Conservation (phyloP, 2,888 invertebrate species). For the Polydrusus tereticollis region DNA sequence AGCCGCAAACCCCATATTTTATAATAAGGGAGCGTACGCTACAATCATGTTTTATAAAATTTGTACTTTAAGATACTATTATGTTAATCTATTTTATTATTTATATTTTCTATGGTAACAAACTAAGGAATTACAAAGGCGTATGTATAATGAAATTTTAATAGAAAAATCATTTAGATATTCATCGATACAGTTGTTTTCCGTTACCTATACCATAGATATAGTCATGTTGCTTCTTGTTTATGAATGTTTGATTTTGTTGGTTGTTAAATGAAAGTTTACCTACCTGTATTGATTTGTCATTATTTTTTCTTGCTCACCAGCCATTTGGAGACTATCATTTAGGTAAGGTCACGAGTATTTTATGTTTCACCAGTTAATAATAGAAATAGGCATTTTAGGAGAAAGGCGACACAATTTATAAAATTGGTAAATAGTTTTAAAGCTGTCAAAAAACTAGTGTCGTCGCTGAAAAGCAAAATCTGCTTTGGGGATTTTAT, state of each 20-base stretch:
- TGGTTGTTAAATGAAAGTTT: neutral
- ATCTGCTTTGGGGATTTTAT: too few species aligned
- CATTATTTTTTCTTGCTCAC: constrained; percentile 49
- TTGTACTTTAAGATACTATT: too few species aligned
- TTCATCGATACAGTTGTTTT: neutral
- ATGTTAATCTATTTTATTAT: neutral
- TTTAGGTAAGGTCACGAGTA: constrained; percentile 53
- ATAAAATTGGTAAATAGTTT: too few species aligned
- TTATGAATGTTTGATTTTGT: neutral
- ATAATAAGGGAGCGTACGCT: too few species aligned
- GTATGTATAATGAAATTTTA: constrained; percentile 31
- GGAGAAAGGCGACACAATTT: too few species aligned
- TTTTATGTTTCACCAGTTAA: too few species aligned
- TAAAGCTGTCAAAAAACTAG: too few species aligned
- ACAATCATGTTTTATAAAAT: too few species aligned
- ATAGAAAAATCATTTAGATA: constrained; percentile 1
- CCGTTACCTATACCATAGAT: neutral
- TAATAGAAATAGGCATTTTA: too few species aligned
- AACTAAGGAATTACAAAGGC: constrained; percentile 35
- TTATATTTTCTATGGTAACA: constrained; percentile 4
- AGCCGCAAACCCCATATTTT: too few species aligned
- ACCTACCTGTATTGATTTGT: constrained; percentile 1
- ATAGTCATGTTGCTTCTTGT: neutral
- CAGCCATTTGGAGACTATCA: constrained; percentile 57
- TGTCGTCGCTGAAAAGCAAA: too few species aligned